Base-by-base conservation (phyloP, 2,113 vertebrate genomes). In the Mormoops blainvillei region DNA sequence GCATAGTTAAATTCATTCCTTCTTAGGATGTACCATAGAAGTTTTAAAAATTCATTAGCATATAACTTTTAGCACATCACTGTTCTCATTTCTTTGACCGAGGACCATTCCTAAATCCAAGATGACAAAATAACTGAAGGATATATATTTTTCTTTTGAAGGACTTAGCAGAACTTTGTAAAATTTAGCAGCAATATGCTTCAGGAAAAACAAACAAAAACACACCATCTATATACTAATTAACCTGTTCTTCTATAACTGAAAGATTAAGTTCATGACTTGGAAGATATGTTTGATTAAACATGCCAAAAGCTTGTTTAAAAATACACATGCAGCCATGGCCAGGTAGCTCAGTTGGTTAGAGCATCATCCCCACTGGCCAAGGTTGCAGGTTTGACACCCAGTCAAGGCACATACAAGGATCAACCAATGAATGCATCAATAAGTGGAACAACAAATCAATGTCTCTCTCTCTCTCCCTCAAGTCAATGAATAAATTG, bases 171-270 rank as follows among this genome's bases (percentile, higher is more conserved):
- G 41, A 96, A 77, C 45, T 95, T 95, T 73, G 4, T 92, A 71
- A 94, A 92, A 90, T 87, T 84, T 48, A 87, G 74, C 58, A 86
- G n/a, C 58, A 50, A 85, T 87, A 88, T 93, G 28, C 43, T n/a
- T 84, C 61, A 89, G 36, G 68, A 81, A 92, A 87, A 91, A 65
- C 22, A 73, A 88, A 96, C 13, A 86, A 87, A 80, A 84, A 13
- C 15, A 24, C 28, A 48, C 31, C 33, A 70, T 65, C n/a, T 18
- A 5, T 58, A 48, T 84, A 58, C 58, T 87, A 85, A 68, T 92
- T 48, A 73, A 54, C n/a, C 38, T 91, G 50, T 86, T 71, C 7
- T 54, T 71, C 38, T 63, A 7, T 22, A 52, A 24, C 45, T 92
- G 33, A 28, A 77, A 88, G 15, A n/a, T 61, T 26, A 78, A 89